Evolutionary conservation across 1,140 invertebrate species (phyloP), one percentile per base, ranked within the genome.

Genomic region (Dendrolimus kikuchii): DNA sequence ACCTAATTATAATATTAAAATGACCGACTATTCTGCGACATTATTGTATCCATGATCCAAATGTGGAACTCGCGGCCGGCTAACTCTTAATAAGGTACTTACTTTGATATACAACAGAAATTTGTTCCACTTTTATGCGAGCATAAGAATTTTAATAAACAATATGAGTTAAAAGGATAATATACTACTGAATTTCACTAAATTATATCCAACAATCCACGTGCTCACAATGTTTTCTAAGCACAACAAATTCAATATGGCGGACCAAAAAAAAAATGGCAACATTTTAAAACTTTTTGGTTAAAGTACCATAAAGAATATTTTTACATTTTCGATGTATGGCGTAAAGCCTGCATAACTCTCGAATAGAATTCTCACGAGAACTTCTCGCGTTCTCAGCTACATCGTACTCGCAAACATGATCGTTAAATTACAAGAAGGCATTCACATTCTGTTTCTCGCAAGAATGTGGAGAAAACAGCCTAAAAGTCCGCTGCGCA

Each of bases 221-320:
- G 86, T 88, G 86, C 86, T 88, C 81, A 86, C 83, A 86, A 86
- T 87, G 86, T 88, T 88, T 86, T 86, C 72, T 74, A 86, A 80
- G 82, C 83, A 84, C 84, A 86, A 86, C 80, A 88, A 87, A 88
- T 87, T 74, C 86, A 88, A 88, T 75, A 88, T 88, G 83, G 86
- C 86, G 48, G 57, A 55, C n/a, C n/a, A 59, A 46, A 46, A 67
- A 71, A 23, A 23, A 55, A 60, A 57, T 76, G 77, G 75, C 73
- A 80, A 80, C 77, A 68, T 81, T 64, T 53, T 59, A 52, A 65
- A 61, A 55, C 53, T 23, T 23, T 23, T 23, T 23, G 23, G 23
- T 23, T 23, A 23, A 23, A 23, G 23, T 23, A 23, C 23, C 23
- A 23, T 23, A 23, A 23, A 23, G 23, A 23, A 23, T 23, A 23